phyloP scores from a whole-genome alignment of 2,113 vertebrate genomes.

The Machaerirhynchus nigripectus region DNA sequence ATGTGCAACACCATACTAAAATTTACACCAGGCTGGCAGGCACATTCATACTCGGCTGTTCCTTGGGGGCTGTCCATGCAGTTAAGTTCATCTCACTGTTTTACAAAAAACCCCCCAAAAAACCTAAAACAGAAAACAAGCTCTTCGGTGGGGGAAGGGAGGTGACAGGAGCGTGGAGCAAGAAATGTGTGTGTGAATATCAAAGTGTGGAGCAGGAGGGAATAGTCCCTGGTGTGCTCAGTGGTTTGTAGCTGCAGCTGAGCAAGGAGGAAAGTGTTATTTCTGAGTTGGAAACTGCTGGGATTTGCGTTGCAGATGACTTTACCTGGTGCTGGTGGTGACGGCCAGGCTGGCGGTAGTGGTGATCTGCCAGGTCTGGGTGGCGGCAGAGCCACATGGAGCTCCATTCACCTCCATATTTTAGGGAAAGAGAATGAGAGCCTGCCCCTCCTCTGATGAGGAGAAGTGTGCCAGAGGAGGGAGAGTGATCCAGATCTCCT shows the following conservation, averaged over 20 bases:
- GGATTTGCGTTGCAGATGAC: neutral
- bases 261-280: neutral
- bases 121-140: neutral
- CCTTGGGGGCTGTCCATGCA: neutral
- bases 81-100: neutral
- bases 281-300: neutral
- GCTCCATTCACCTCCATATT: neutral
- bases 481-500: neutral
- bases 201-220: neutral
- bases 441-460: fast-evolving
- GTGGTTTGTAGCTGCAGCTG: neutral
- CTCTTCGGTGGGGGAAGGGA: neutral
- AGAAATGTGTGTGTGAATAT: neutral
- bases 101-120: neutral
- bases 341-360: neutral
- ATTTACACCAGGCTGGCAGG: neutral
- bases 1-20: neutral
- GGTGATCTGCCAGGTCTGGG: neutral
- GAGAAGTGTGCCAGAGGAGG: fast-evolving
- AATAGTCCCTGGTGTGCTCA: neutral
- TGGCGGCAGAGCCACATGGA: neutral
- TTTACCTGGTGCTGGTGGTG: neutral
- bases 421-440: neutral
- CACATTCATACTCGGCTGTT: neutral
- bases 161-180: neutral